Conservation (phyloP, 2,113 vertebrate genomes). For the Penelope pileata region DNA sequence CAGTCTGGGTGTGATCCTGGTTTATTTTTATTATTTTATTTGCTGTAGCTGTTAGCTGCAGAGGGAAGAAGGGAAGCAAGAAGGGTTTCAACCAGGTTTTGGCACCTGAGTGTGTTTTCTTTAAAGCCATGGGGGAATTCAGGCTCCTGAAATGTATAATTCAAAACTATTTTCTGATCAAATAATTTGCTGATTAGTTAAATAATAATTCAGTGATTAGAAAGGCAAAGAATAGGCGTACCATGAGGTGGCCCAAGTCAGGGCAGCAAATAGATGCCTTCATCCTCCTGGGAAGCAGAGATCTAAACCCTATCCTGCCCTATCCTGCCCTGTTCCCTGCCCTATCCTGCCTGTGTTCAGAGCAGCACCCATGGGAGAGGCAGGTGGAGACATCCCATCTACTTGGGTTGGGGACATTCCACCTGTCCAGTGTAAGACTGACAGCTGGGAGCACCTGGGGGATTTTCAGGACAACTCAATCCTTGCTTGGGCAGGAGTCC, state of each 20-base stretch:
- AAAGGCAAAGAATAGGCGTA: background rate
- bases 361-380: background rate
- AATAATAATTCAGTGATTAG: background rate
- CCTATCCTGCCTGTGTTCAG: background rate
- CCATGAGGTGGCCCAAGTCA: background rate
- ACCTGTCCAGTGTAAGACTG: accelerated
- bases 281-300: accelerated
- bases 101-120: background rate
- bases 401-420: too few species aligned
- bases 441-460: background rate
- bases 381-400: background rate
- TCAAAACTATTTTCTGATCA: background rate
- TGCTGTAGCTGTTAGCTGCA: background rate
- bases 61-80: background rate
- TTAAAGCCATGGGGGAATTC: background rate
- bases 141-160: background rate
- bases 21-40: background rate
- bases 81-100: background rate
- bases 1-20: background rate
- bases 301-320: accelerated
- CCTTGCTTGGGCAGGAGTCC: background rate
- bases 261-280: background rate
- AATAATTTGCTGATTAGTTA: background rate
- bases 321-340: background rate
- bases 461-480: background rate